Conservation (phyloP, 1,140 invertebrate species). For the Leptestheria dahalacensis region DNA sequence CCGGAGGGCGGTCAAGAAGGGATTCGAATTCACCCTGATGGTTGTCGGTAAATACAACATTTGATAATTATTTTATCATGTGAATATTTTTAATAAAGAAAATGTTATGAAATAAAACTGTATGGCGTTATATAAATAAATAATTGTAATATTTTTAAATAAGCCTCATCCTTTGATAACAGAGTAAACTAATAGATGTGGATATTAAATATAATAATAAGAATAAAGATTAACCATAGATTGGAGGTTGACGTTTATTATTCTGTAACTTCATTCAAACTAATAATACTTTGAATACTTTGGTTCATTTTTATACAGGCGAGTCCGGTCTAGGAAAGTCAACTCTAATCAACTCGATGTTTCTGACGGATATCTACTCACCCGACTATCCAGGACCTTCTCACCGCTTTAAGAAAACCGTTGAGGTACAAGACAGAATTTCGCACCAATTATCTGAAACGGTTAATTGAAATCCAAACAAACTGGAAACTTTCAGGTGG, state of each 20-base stretch:
- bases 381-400: slow-evolving; percentile 76
- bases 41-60: slow-evolving; percentile 92
- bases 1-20: slow-evolving; percentile 93
- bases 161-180: no score
- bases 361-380: slow-evolving; percentile 91
- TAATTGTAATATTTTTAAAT: no score
- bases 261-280: no score
- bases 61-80: not conserved
- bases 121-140: no score
- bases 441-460: not conserved
- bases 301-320: slow-evolving; percentile 33
- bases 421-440: slow-evolving; percentile 25
- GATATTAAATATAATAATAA: no score
- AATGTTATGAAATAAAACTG: no score
- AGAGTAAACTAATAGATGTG: no score
- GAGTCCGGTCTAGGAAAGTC: slow-evolving; percentile 96
- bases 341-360: slow-evolving; percentile 97
- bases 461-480: no score
- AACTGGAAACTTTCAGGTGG: slow-evolving; percentile 38
- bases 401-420: slow-evolving; percentile 76
- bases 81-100: no score
- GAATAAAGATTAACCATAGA: no score
- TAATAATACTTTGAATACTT: no score
- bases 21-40: slow-evolving; percentile 99
- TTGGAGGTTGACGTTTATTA: no score